Evolutionary conservation across 2,113 vertebrate genomes (phyloP).

Genomic region (Gymnobelideus leadbeateri): DNA sequence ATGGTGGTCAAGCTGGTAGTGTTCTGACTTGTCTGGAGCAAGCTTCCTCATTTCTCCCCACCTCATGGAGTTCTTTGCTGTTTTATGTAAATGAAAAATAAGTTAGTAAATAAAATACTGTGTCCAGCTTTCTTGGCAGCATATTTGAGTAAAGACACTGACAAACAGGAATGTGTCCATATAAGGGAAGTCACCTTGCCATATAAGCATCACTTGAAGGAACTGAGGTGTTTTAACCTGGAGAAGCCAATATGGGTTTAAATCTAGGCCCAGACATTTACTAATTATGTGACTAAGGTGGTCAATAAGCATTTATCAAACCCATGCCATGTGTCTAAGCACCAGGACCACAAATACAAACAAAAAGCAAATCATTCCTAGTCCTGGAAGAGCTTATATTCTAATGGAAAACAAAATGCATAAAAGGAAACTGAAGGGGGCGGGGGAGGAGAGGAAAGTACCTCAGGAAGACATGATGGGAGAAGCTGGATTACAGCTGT

Average conservation of each 20-base stretch:
- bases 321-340: too few species aligned
- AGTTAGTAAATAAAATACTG: not conserved
- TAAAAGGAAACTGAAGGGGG: not conserved
- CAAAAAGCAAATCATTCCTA: not conserved
- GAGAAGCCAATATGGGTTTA: not conserved
- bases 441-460: not conserved
- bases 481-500: too few species aligned
- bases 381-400: not conserved
- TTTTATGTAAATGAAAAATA: not conserved
- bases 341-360: not conserved
- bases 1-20: not conserved
- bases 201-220: too few species aligned
- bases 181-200: too few species aligned
- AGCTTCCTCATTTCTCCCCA: not conserved
- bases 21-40: not conserved
- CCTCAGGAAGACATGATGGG: not conserved
- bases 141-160: too few species aligned
- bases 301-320: not conserved
- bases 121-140: too few species aligned
- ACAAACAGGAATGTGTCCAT: too few species aligned
- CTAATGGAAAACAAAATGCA: not conserved
- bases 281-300: not conserved
- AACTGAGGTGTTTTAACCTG: too few species aligned
- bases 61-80: not conserved
- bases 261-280: not conserved